Evolutionary conservation across 2,888 invertebrate genomes (phyloP), one percentile per base, ranked within the genome.

Genomic region (Lagria hirta): DNA sequence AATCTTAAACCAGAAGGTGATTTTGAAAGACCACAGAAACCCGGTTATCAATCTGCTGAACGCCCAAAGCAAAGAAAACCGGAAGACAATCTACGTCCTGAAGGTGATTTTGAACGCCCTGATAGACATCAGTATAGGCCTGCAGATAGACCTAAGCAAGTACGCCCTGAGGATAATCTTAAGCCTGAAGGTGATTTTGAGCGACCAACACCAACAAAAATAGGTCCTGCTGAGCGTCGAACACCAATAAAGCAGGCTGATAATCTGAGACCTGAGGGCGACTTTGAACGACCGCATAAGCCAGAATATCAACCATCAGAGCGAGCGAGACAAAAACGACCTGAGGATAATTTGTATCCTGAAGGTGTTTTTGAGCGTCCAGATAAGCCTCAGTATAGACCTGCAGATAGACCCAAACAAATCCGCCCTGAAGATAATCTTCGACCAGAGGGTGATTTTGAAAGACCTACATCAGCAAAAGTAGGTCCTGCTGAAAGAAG

Each of bases 401-500:
- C 66, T 3, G 64, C 61, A 35, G 71, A 71, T 24, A 74, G 72
- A 35, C 67, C 72, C 0, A 55, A 70, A 41, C 75, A 71, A 1
- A 72, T 68, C 34, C 72, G 65, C 34, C 75, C 77, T 0, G 81
- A 80, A 55, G 81, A 81, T 1, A 75, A 78, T 0, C 78, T 80
- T 50, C 60, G 40, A 72, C 78, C 80, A 0, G 83, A 82, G 61
- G 83, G 83, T 1, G 78, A 81, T 1, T 79, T 80, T 52, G 71
- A 74, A 37, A 59, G 69, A 32, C 71, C 70, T 0, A 66, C 73
- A 23, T 67, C 70, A 41, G 58, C 64, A 0, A 52, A 56, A 40
- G 79, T 58, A 47, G 42, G 43, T 20, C 61, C 79, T 0, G 80
- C 72, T 1, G 80, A 80, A 51, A 74, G 77, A 65, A 76, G 79